Evolutionary conservation across 1,140 invertebrate genomes (phyloP).

Genomic region (Rhagoletis zephyria): DNA sequence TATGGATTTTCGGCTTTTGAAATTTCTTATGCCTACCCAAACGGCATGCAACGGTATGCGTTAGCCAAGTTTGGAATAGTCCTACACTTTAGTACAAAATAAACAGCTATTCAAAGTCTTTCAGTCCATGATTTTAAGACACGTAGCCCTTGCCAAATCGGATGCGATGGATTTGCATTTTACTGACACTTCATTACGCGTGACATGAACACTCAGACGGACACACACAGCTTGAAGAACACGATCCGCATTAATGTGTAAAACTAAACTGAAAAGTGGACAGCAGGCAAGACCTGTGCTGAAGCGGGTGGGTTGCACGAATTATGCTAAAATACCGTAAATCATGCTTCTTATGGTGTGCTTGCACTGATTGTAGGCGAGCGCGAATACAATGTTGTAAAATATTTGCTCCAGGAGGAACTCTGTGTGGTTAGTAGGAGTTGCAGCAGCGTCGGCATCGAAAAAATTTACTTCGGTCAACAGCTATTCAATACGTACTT

Average conservation of each 20-base stretch:
- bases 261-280: not conserved
- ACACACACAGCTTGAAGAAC: not conserved
- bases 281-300: not conserved
- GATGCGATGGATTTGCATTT: slow-evolving; percentile 45
- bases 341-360: slow-evolving; percentile 25
- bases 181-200: slow-evolving; percentile 31
- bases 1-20: slow-evolving; percentile 3
- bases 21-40: not conserved
- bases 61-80: not conserved
- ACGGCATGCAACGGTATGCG: slow-evolving; percentile 1
- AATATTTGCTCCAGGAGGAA: not conserved
- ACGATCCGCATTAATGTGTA: not conserved
- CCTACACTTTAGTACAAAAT: not conserved
- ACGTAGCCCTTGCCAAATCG: slow-evolving; percentile 15
- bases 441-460: not conserved
- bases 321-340: slow-evolving; percentile 48
- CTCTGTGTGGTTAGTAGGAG: not conserved
- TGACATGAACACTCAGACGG: not conserved
- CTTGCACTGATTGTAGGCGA: not conserved
- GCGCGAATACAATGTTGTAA: not conserved
- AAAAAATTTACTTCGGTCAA: not conserved
- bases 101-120: not conserved
- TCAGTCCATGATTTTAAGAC: not conserved
- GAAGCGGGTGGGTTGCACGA: slow-evolving; percentile 42
- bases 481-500: not conserved